Conservation (phyloP, 53 echinoderm and acorn worm species). For the Holothuria leucospilota region DNA sequence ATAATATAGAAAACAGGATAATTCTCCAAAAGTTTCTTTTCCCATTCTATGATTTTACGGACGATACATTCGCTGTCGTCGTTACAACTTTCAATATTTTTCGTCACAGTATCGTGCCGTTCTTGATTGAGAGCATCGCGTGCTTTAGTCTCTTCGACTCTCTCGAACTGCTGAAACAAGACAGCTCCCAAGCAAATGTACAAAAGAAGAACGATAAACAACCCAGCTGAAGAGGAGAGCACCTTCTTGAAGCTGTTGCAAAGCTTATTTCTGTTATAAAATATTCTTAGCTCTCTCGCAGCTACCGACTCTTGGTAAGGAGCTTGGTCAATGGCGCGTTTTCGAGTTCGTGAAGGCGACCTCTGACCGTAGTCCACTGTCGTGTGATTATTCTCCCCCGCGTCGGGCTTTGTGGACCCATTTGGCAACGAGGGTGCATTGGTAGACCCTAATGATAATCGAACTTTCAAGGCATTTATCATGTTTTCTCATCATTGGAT, state of each 20-base stretch:
- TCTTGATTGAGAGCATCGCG: neutral
- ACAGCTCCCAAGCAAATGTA: conserved; percentile 77
- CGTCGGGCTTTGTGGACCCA: neutral
- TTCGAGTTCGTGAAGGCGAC: conserved; percentile 12
- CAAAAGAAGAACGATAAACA: conserved; percentile 68
- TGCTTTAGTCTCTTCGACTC: conserved; percentile 25
- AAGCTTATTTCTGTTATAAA: conserved; percentile 45
- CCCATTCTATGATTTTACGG: neutral
- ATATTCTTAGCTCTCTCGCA: conserved; percentile 45
- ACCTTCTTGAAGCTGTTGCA: conserved; percentile 57
- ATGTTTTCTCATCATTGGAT: conserved; percentile 36
- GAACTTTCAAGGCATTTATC: conserved; percentile 33
- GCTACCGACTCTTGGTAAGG: conserved; percentile 50
- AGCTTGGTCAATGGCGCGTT: conserved; percentile 22
- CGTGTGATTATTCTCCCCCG: conserved; percentile 20
- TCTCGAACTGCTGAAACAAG: conserved; percentile 70
- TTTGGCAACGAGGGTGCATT: conserved; percentile 21
- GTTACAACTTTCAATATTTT: neutral
- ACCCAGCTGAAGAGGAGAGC: conserved; percentile 72
- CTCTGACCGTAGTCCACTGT: neutral
- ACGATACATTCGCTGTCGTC: neutral
- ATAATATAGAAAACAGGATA: conserved; percentile 64
- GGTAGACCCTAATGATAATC: neutral
- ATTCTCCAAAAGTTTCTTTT: neutral
- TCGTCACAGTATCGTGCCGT: conserved; percentile 8